Percentiles rank a stretch among this genome's conserved stretches.
Conservation (phyloP, 2,888 invertebrate species). For the Molorchus minor region DNA sequence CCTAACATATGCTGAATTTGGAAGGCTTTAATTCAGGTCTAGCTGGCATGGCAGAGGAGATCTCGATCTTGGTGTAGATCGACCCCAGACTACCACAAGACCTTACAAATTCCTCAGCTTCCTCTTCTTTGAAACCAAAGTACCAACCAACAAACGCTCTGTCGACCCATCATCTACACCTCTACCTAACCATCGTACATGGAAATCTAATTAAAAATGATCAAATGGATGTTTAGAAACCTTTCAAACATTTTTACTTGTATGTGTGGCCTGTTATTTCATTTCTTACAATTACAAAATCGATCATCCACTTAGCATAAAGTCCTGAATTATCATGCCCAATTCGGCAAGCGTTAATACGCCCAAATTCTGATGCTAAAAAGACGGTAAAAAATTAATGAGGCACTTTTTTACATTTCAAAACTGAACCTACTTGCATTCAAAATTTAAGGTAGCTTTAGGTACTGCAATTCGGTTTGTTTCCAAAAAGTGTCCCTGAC, state of each 20-base stretch:
- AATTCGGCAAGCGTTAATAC: slow-evolving; percentile 89
- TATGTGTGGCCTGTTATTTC: slow-evolving; percentile 97
- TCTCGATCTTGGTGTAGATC: slow-evolving; percentile 74
- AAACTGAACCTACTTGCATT: slow-evolving; percentile 80
- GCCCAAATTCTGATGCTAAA: slow-evolving; percentile 94
- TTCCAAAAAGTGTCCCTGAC: slow-evolving; percentile 91
- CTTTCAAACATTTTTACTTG: slow-evolving; percentile 70
- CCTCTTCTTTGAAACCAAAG: slow-evolving; percentile 75
- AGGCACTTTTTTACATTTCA: not conserved
- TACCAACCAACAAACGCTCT: slow-evolving; percentile 94
- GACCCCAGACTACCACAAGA: slow-evolving; percentile 63
- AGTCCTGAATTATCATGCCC: slow-evolving; percentile 95
- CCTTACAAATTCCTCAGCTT: not conserved
- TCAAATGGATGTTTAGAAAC: slow-evolving; percentile 3
- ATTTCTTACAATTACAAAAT: slow-evolving; percentile 93
- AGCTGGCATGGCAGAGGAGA: slow-evolving; percentile 70
- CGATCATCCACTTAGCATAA: slow-evolving; percentile 96
- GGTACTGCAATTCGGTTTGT: slow-evolving; percentile 90
- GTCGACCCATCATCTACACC: slow-evolving; percentile 98
- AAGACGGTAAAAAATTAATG: slow-evolving; percentile 7
- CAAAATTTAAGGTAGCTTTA: slow-evolving; percentile 86
- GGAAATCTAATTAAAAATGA: slow-evolving; percentile 76
- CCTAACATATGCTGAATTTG: slow-evolving; percentile 80
- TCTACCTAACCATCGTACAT: slow-evolving; percentile 96
- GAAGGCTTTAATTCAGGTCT: slow-evolving; percentile 70